Conservation (phyloP, 2,797 vertebrate genomes). For the Hafferia zeledoni region DNA sequence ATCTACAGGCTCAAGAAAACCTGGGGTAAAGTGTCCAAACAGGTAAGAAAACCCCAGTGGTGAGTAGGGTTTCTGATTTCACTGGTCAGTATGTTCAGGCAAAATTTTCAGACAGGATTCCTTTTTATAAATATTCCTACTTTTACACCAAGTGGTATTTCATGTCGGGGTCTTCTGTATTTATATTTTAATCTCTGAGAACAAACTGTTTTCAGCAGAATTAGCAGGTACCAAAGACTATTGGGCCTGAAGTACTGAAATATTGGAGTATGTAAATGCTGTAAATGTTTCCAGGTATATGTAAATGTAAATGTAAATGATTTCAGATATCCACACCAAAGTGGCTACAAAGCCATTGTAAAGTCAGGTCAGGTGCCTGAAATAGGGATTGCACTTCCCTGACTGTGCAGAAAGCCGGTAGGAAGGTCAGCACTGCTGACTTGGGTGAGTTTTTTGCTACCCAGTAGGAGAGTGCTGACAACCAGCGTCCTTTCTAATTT, state of each 20-base stretch:
- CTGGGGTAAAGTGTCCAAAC: constrained; percentile 94
- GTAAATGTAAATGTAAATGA: background rate
- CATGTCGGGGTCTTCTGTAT: background rate
- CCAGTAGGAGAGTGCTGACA: background rate
- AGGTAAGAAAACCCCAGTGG: constrained; percentile 69
- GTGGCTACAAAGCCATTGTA: background rate
- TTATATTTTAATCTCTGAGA: background rate
- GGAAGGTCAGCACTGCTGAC: background rate
- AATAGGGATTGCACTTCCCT: background rate
- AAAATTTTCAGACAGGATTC: background rate
- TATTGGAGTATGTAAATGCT: background rate
- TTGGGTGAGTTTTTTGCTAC: background rate
- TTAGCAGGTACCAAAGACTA: background rate
- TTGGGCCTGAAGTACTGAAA: background rate
- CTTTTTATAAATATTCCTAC: background rate
- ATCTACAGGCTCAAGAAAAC: constrained; percentile 96
- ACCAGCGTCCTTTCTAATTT: background rate
- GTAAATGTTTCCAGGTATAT: background rate
- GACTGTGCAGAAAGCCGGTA: background rate
- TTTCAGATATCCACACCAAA: background rate
- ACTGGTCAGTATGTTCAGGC: fast-evolving
- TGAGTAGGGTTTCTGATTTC: background rate
- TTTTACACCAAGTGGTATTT: background rate
- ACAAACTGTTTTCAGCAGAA: background rate
- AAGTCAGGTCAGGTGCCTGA: background rate